phyloP scores from a whole-genome alignment of 2,888 invertebrate genomes.

The Heterodera filipjevi region DNA sequence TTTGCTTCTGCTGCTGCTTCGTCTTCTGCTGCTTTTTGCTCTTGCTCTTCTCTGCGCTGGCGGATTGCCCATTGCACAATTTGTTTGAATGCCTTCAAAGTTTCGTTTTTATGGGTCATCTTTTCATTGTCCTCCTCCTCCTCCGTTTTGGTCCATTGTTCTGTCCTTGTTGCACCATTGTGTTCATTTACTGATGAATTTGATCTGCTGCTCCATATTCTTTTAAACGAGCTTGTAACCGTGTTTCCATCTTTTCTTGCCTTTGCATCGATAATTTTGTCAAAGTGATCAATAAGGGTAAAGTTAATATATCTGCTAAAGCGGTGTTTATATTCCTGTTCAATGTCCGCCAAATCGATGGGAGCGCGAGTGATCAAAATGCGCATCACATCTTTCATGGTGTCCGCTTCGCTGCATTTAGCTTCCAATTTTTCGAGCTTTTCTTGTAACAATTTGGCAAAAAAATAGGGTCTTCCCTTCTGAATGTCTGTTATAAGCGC shows the following conservation, averaged over 20 bases:
- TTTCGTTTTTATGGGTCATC: not conserved
- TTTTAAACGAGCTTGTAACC: not conserved
- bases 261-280: not conserved
- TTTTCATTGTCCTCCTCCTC: not conserved
- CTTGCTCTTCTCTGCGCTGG: too few relatives aligned
- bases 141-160: too few relatives aligned
- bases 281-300: not conserved
- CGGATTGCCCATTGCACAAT: not conserved
- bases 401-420: not conserved
- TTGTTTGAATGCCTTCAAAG: not conserved
- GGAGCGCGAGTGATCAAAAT: conserved; percentile 12
- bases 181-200: not conserved
- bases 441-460: not conserved
- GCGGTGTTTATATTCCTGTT: not conserved
- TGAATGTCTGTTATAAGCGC: not conserved
- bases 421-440: not conserved
- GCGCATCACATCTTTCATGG: not conserved
- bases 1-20: too few relatives aligned
- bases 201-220: not conserved
- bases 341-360: conserved; percentile 15
- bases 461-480: not conserved
- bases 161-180: too few relatives aligned
- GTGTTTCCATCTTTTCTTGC: not conserved
- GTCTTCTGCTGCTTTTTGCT: too few relatives aligned
- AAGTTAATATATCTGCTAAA: not conserved